Base-by-base conservation (phyloP, 2,797 vertebrate genomes). In the Hypotaenidia philippensis region DNA sequence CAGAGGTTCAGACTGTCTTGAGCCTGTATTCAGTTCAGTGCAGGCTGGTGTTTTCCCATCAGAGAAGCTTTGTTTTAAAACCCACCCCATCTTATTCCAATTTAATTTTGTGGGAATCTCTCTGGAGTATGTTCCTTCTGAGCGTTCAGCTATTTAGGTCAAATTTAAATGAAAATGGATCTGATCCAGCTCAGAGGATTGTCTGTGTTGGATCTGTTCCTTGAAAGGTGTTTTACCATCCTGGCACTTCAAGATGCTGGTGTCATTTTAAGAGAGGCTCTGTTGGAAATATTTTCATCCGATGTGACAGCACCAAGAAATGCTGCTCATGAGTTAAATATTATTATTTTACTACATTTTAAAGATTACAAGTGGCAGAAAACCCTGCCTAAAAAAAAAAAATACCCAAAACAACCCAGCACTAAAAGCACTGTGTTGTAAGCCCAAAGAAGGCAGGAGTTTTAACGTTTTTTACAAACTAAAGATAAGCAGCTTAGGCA, bases 141-240 rank as follows among this genome's bases (percentile, higher is more conserved):
- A 91, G 59, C 19, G 0, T 76, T 93, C 47, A 53, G 52, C 36
- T 95, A 88, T 92, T 91, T 90, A 84, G 90, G 94, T 94, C 82
- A 95, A 87, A 94, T 83, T 76, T 76, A 91, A 90, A 84, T 94
- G 91, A 78, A 93, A 92, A 69, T 71, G 84, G 82, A 93, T 89
- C 53, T 86, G 65, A 77, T 93, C 78, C 87, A 95, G 55, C 69
- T 94, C 80, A 60, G 81, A 83, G 66, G 27, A 34, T 89, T 89
- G 77, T 72, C 84, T 84, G 16, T 79, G 31, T 82, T 93, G 89
- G 61, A 90, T 94, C 83, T 79, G 60, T 77, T 94, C 71, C 79
- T 81, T 74, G 65, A 93, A 95, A 96, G 93, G 95, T 97, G 89
- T 88, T 85, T 85, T 89, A 75, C 68, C 40, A 16, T 91, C 87